These are phyloP conservation scores for Benitochromis conjunctus DNA, from an alignment of 2,113 vertebrate genomes.

Conservation along the genomic window DNA sequence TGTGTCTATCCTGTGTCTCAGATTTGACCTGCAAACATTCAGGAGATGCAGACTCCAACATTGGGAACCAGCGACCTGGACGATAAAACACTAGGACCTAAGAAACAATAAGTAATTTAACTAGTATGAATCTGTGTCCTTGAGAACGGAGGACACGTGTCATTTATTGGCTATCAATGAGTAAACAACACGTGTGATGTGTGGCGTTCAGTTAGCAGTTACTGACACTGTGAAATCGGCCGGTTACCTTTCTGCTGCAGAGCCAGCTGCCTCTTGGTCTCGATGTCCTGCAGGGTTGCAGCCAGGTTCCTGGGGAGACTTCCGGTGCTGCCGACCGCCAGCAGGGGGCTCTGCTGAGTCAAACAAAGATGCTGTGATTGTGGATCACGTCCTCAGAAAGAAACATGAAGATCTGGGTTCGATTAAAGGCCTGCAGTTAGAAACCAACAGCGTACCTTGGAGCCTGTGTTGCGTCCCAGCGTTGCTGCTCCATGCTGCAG, in stretches of 20 bases:
- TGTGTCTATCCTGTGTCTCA: not conserved
- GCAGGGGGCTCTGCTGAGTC: slow-evolving; percentile 73
- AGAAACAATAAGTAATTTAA: not conserved
- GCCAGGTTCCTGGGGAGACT: slow-evolving; percentile 89
- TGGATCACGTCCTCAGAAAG: not conserved
- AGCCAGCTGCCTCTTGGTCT: slow-evolving; percentile 90
- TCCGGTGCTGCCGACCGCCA: slow-evolving; percentile 73
- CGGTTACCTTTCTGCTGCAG: slow-evolving; percentile 92
- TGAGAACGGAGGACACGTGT: not conserved
- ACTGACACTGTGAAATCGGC: not conserved
- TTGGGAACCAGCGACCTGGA: not conserved
- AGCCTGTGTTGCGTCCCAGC: slow-evolving; percentile 81
- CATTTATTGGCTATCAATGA: not conserved
- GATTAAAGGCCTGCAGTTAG: not conserved
- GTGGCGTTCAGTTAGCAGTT: not conserved
- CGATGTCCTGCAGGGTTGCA: slow-evolving; percentile 90
- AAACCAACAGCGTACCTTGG: slow-evolving; percentile 74
- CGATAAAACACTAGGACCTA: not conserved
- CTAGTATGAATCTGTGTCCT: not conserved
- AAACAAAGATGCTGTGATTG: not conserved
- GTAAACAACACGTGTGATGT: not conserved
- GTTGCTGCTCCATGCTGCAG: slow-evolving; percentile 78
- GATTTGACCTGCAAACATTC: not conserved
- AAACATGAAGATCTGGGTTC: not conserved
- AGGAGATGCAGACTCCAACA: not conserved